phyloP scores from a whole-genome alignment of 2,113 vertebrate species.

The Trachemys scripta region DNA sequence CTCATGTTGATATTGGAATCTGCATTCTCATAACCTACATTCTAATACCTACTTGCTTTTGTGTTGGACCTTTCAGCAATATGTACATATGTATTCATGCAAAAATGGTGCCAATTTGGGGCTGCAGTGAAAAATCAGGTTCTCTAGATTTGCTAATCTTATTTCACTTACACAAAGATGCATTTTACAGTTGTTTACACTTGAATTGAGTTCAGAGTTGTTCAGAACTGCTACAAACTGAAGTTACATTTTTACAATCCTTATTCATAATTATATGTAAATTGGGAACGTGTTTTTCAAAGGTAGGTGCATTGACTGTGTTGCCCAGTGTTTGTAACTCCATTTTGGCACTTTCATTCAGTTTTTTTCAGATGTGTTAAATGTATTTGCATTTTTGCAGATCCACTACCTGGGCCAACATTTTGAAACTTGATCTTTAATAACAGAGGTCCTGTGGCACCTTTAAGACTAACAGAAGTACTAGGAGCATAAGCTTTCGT shows the following conservation, averaged over 20 bases:
- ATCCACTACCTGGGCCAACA: not conserved
- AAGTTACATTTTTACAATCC: not conserved
- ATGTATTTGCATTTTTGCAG: not conserved
- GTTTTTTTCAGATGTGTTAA: not conserved
- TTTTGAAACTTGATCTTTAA: not conserved
- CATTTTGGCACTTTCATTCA: not conserved
- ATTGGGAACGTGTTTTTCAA: not conserved
- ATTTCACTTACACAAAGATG: not conserved
- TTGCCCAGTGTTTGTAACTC: not conserved
- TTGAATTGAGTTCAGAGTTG: not conserved
- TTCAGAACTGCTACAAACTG: not conserved
- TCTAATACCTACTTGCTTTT: not conserved
- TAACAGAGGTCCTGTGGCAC: not conserved
- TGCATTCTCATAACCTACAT: not conserved
- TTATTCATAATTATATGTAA: not conserved
- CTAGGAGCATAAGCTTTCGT: too few species aligned
- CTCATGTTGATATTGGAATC: not conserved
- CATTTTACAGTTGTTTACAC: not conserved
- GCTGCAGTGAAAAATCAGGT: conserved; percentile 6
- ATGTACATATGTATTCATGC: not conserved
- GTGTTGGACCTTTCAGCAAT: not conserved
- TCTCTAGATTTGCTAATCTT: not conserved
- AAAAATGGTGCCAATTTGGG: fast-evolving
- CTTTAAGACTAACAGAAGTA: too few species aligned
- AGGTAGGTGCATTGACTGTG: fast-evolving